A percentile compares a stretch with the other conserved stretches of the same genome.
These are phyloP conservation scores for Ibycter americanus DNA, from an alignment of 2,797 vertebrate genomes.

Conservation along the genomic window DNA sequence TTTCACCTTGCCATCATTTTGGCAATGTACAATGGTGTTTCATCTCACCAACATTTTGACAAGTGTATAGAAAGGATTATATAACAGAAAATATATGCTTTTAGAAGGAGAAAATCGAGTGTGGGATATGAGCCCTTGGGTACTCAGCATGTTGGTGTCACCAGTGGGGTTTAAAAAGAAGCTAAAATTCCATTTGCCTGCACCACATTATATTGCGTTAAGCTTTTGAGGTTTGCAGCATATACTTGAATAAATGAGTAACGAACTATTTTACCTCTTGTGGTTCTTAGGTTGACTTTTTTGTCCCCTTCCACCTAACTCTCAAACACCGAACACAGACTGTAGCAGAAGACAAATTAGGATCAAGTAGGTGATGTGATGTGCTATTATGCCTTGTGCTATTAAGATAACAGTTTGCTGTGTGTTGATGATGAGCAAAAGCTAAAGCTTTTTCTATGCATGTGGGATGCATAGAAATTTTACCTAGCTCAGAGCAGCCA, in stretches of 20 bases:
- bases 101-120: background rate
- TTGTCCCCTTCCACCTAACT: background rate
- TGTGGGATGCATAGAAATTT: background rate
- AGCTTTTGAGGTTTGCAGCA: background rate
- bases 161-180: background rate
- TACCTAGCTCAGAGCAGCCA: background rate
- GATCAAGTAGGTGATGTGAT: background rate
- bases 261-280: background rate
- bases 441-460: background rate
- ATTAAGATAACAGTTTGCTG: background rate
- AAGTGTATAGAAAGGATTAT: background rate
- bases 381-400: background rate
- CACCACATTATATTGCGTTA: background rate
- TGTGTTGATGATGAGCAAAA: background rate
- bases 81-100: background rate
- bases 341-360: background rate
- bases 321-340: accelerated
- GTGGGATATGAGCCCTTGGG: background rate
- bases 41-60: background rate
- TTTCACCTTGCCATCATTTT: background rate
- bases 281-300: background rate
- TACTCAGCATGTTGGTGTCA: background rate
- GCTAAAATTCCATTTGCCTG: background rate
- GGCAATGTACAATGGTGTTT: background rate
- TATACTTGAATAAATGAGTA: background rate